phyloP scores from a whole-genome alignment of 2,113 vertebrate species.

The Sisor rabdophorus region DNA sequence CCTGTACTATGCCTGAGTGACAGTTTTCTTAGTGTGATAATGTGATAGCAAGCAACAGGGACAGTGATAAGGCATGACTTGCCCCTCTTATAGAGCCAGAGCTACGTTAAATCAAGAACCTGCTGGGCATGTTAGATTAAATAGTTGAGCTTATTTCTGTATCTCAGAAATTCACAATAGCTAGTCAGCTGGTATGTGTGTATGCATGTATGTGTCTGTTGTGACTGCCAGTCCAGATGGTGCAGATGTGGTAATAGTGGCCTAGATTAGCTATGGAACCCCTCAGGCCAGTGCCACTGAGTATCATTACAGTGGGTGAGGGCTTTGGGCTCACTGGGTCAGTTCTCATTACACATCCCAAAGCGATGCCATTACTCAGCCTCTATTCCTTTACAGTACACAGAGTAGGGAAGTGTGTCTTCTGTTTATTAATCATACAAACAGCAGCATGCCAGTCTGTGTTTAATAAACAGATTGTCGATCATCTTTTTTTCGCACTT shows the following conservation, averaged over 20 bases:
- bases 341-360: slow-evolving; percentile 41
- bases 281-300: slow-evolving; percentile 58
- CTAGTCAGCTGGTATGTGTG: slow-evolving; percentile 48
- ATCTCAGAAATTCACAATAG: slow-evolving; percentile 65
- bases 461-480: slow-evolving; percentile 32
- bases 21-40: slow-evolving; percentile 3
- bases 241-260: slow-evolving; percentile 65
- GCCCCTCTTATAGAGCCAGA: slow-evolving; percentile 47
- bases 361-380: slow-evolving; percentile 36
- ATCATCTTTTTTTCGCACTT: slow-evolving; percentile 1
- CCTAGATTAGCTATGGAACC: slow-evolving; percentile 67
- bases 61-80: slow-evolving; percentile 5
- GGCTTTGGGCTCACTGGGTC: slow-evolving; percentile 53
- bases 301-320: slow-evolving; percentile 55
- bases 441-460: slow-evolving; percentile 25
- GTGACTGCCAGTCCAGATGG: slow-evolving; percentile 59
- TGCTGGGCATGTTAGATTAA: slow-evolving; percentile 52
- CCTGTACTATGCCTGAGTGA: background rate
- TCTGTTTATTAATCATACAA: slow-evolving; percentile 42
- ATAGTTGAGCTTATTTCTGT: slow-evolving; percentile 48
- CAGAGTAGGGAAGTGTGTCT: slow-evolving; percentile 16
- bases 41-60: background rate
- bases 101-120: slow-evolving; percentile 53
- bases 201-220: slow-evolving; percentile 30
- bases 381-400: slow-evolving; percentile 26